phyloP scores from a whole-genome alignment of 2,888 invertebrate species.

The Gari tellinella region DNA sequence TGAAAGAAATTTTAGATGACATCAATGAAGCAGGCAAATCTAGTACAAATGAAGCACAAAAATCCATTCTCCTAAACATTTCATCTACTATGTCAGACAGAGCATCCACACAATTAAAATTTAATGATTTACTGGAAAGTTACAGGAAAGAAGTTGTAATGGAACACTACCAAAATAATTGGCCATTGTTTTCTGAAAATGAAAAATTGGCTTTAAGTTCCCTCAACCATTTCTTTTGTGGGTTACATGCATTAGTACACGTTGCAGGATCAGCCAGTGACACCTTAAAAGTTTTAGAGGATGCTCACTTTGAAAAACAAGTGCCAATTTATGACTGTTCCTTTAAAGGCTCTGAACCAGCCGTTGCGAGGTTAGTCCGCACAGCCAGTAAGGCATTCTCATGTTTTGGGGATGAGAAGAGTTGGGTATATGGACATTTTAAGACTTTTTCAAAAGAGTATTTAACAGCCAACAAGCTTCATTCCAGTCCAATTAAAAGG shows the following conservation, averaged over 20 bases:
- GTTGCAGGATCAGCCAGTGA: constrained; percentile 6
- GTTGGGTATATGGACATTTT: constrained; percentile 31
- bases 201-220: constrained; percentile 20
- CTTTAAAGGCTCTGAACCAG: constrained; percentile 26
- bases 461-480: constrained; percentile 22
- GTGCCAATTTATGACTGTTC: constrained; percentile 27
- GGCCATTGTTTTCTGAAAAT: constrained; percentile 8
- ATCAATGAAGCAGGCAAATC: constrained; percentile 6
- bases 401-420: constrained; percentile 44
- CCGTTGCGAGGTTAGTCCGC: constrained; percentile 20
- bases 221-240: constrained; percentile 57
- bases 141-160: constrained; percentile 23
- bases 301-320: constrained; percentile 19
- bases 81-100: constrained; percentile 22
- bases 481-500: constrained; percentile 25
- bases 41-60: constrained; percentile 5
- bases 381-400: constrained; percentile 31
- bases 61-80: constrained; percentile 21
- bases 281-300: constrained; percentile 18
- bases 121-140: constrained; percentile 28
- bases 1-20: constrained; percentile 18
- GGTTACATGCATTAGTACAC: constrained; percentile 15
- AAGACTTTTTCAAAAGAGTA: constrained; percentile 29
- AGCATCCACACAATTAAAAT: constrained; percentile 17
- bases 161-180: constrained; percentile 17